Evolutionary conservation across 1,140 invertebrate genomes (phyloP).

Genomic region (Ips typographus): DNA sequence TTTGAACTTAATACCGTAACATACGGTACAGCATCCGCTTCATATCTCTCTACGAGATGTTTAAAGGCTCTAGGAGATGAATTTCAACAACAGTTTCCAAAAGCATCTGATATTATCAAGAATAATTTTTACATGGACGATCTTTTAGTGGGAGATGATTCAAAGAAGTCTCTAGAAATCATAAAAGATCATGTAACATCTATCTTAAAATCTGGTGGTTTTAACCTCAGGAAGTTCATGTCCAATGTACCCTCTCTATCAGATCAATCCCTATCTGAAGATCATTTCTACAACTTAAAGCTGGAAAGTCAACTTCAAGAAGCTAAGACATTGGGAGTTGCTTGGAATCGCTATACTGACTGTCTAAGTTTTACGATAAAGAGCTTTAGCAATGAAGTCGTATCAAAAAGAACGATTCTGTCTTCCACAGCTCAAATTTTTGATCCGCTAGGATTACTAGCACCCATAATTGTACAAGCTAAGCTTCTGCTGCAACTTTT

Average conservation of each 20-base stretch:
- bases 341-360: no score
- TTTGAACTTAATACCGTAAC: no score
- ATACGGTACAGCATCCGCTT: no score
- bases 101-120: neutral
- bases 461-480: slow-evolving; percentile 7
- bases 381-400: no score
- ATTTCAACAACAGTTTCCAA: neutral
- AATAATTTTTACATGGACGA: neutral
- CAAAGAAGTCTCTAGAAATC: neutral
- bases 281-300: no score
- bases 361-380: no score
- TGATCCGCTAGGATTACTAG: slow-evolving; percentile 15
- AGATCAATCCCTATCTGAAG: neutral
- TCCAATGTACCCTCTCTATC: neutral
- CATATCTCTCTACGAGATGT: neutral
- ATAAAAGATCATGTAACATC: neutral
- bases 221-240: neutral
- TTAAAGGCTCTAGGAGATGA: neutral
- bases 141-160: neutral
- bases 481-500: slow-evolving; percentile 15
- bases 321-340: no score
- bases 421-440: neutral
- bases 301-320: no score
- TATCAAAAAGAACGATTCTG: no score
- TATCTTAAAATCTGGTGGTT: slow-evolving; percentile 8